Evolutionary conservation across 2,888 invertebrate species (phyloP).

Genomic region (Tuta absoluta): DNA sequence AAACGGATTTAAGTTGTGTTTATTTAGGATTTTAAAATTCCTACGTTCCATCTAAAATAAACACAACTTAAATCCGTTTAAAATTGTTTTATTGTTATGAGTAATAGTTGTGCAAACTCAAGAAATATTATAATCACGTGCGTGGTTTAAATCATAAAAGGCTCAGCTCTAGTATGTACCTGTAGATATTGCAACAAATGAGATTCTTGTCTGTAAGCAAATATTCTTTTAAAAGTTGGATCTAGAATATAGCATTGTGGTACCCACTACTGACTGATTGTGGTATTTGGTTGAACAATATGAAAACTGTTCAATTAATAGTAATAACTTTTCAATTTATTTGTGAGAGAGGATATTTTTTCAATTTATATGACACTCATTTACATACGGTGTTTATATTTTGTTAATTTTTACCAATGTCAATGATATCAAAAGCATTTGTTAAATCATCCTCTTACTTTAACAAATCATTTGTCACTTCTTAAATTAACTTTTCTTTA

Average conservation of each 20-base stretch:
- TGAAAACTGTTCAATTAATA: neutral
- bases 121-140: neutral
- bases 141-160: neutral
- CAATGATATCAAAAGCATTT: neutral
- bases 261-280: neutral
- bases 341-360: no score
- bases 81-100: no score
- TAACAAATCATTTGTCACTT: neutral
- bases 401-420: neutral
- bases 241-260: neutral
- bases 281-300: neutral
- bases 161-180: no score
- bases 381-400: no score
- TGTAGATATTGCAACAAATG: neutral
- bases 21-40: no score
- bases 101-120: no score
- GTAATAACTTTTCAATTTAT: no score
- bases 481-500: no score
- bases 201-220: neutral
- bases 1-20: no score
- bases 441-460: neutral
- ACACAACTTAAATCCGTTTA: no score
- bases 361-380: no score
- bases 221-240: neutral
- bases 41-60: no score